phyloP scores from a whole-genome alignment of 2,888 invertebrate species.

The Podotricha telesiphe region DNA sequence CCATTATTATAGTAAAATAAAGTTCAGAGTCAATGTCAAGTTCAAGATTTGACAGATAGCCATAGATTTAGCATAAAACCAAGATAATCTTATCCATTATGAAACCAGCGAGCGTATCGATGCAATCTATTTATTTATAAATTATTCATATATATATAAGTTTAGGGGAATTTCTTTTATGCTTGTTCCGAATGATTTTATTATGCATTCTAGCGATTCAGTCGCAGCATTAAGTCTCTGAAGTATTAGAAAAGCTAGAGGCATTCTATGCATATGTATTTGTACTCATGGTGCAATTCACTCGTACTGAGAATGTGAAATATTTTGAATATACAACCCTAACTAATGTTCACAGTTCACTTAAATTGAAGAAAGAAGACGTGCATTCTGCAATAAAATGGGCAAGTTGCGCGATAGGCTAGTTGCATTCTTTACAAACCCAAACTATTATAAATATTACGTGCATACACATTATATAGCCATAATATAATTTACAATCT shows the following conservation, averaged over 20 bases:
- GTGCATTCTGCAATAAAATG: too few relatives aligned
- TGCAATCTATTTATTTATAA: conserved; percentile 15
- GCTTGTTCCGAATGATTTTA: conserved; percentile 18
- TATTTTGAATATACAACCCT: conserved; percentile 1
- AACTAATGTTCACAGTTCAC: background rate
- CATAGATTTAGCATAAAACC: conserved; percentile 26
- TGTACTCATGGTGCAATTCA: conserved; percentile 18
- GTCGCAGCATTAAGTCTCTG: conserved; percentile 2
- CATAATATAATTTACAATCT: background rate
- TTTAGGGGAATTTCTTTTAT: conserved; percentile 26
- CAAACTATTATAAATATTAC: background rate
- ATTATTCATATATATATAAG: conserved; percentile 28
- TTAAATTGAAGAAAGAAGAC: background rate
- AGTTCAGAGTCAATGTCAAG: conserved; percentile 32
- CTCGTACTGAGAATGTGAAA: conserved; percentile 10
- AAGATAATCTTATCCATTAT: conserved; percentile 26
- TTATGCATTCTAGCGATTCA: conserved; percentile 7
- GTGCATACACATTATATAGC: background rate
- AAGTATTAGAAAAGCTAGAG: conserved; percentile 22
- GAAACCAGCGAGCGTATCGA: conserved; percentile 6
- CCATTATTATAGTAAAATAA: background rate
- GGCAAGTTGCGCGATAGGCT: too few relatives aligned
- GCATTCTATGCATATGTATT: conserved; percentile 13
- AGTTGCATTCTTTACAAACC: background rate
- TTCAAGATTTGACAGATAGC: conserved; percentile 33